A percentile compares a stretch with the other conserved stretches of the same genome.
Conservation (phyloP, 1,140 invertebrate species). For the Cotesia chilonis region DNA sequence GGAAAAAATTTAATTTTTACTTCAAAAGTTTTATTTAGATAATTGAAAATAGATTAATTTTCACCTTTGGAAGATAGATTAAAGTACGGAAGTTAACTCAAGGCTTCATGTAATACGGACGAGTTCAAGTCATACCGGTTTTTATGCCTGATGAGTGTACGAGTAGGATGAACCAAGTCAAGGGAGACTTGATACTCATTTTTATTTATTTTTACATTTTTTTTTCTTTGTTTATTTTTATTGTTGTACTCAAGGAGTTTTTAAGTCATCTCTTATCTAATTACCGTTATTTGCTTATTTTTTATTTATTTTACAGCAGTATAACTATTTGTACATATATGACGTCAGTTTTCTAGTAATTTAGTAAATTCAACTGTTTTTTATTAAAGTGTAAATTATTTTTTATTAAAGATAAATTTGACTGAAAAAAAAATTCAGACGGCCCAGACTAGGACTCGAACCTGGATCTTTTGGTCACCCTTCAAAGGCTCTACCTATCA, state of each 20-base stretch:
- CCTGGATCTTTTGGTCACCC: too few relatives aligned
- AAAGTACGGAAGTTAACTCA: slow-evolving; percentile 9
- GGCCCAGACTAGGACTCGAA: too few relatives aligned
- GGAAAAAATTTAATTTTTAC: too few relatives aligned
- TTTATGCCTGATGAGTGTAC: background rate
- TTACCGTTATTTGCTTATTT: slow-evolving; percentile 27
- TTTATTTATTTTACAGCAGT: background rate
- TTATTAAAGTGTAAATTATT: too few relatives aligned
- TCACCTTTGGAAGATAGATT: slow-evolving; percentile 11
- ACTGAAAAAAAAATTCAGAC: too few relatives aligned
- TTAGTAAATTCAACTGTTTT: background rate
- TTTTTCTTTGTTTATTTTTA: background rate
- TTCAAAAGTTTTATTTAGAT: background rate
- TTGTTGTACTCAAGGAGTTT: background rate
- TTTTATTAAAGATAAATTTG: too few relatives aligned
- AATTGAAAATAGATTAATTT: background rate
- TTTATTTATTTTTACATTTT: slow-evolving; percentile 7
- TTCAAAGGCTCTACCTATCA: too few relatives aligned
- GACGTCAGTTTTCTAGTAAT: background rate
- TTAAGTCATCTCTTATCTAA: background rate
- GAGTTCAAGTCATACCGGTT: slow-evolving; percentile 38
- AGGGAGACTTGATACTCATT: background rate
- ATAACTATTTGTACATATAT: background rate
- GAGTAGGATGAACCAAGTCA: slow-evolving; percentile 18
- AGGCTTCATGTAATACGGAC: background rate